phyloP scores from a whole-genome alignment of 2,888 invertebrate genomes.

The Lasius platythorax region DNA sequence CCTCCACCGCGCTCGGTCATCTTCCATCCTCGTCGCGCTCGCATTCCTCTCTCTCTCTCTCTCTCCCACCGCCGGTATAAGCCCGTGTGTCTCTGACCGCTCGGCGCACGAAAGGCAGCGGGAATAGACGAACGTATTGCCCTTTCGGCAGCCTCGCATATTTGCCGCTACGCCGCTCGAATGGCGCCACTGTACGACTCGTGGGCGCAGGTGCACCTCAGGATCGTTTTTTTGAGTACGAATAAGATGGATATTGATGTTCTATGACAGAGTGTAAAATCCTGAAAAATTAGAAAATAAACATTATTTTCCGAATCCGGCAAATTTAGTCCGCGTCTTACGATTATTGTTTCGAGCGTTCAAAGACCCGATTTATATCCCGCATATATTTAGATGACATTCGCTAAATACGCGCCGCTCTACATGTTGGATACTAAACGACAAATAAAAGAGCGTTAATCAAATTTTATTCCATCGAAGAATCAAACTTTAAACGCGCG shows the following conservation, averaged over 20 bases:
- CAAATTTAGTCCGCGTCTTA: not conserved
- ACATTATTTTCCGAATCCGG: not conserved
- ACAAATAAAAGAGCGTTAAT: not conserved
- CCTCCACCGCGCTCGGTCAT: slow-evolving; percentile 28
- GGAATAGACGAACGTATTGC: slow-evolving; percentile 79
- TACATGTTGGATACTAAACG: no score
- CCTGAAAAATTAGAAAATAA: not conserved
- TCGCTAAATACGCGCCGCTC: no score
- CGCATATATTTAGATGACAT: no score
- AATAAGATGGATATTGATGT: not conserved
- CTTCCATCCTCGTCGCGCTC: slow-evolving; percentile 55
- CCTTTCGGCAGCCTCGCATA: slow-evolving; percentile 74
- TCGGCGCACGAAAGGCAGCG: slow-evolving; percentile 87
- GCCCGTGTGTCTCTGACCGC: slow-evolving; percentile 85
- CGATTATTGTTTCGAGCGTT: not conserved
- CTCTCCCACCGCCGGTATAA: slow-evolving; percentile 51
- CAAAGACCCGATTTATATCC: not conserved
- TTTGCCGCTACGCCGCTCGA: slow-evolving; percentile 73
- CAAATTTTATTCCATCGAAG: not conserved
- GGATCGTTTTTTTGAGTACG: not conserved
- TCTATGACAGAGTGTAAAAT: not conserved
- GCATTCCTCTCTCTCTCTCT: slow-evolving; percentile 5
- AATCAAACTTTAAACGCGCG: no score
- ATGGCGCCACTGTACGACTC: slow-evolving; percentile 79
- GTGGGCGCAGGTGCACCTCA: slow-evolving; percentile 68